phyloP scores from a whole-genome alignment of 2,888 invertebrate genomes.

The Nephrotoma flavescens region DNA sequence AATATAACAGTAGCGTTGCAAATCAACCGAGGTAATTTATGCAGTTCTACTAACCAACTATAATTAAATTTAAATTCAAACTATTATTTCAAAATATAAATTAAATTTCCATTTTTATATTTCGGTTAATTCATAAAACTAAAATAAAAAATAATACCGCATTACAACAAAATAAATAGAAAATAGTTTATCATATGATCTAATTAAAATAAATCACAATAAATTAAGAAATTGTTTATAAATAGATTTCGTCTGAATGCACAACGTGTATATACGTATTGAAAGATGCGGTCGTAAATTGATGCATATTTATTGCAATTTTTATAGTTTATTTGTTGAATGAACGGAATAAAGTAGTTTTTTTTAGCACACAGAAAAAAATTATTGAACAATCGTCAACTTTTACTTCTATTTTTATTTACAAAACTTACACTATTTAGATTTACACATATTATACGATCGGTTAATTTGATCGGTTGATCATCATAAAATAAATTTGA shows the following conservation, averaged over 20 bases:
- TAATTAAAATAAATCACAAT: not conserved
- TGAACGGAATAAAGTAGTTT: not conserved
- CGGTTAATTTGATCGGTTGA: not conserved
- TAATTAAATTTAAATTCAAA: not conserved
- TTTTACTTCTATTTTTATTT: not conserved
- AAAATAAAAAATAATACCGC: not conserved
- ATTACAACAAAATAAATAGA: not conserved
- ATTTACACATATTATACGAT: not conserved
- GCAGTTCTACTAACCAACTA: not conserved
- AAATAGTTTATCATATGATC: not conserved
- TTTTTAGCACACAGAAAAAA: not conserved
- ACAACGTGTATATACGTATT: not conserved
- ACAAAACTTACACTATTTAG: not conserved
- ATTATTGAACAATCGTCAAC: not conserved
- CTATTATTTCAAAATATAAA: not conserved
- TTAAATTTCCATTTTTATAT: not conserved
- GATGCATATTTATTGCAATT: not conserved
- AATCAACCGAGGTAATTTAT: too few species aligned
- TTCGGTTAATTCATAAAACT: not conserved
- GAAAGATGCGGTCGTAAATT: not conserved
- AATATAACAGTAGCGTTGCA: too few species aligned
- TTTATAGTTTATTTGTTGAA: not conserved
- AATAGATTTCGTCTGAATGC: not conserved
- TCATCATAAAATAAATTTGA: not conserved
- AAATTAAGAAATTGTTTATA: not conserved